Conservation (phyloP, 2,113 vertebrate genomes). For the Aythya baeri region DNA sequence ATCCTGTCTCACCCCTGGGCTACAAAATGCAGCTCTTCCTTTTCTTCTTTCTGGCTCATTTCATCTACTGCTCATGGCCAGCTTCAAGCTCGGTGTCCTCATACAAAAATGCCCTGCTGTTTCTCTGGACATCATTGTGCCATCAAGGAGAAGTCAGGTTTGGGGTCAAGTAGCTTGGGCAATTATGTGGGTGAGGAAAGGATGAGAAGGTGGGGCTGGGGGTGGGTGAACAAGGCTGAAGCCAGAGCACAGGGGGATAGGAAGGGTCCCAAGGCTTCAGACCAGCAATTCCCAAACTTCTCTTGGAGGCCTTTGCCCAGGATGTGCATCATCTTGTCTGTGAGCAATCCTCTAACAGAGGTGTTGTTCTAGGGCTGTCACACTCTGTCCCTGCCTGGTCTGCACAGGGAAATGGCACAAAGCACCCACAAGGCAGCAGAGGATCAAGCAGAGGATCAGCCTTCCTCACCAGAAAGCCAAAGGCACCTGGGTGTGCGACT, state of each 20-base stretch:
- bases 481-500: not conserved
- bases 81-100: not conserved
- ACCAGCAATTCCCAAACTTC: not conserved
- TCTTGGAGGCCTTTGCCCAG: not conserved
- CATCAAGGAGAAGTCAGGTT: not conserved
- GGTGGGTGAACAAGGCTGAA: not conserved
- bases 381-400: not conserved
- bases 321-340: not conserved
- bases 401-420: not conserved
- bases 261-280: not conserved
- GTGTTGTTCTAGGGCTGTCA: not conserved
- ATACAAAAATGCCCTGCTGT: not conserved
- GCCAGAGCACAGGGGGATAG: not conserved
- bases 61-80: too few relatives aligned
- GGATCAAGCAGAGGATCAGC: not conserved
- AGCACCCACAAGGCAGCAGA: not conserved
- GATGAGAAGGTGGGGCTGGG: not conserved
- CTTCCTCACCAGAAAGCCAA: not conserved
- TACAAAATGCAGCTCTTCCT: too few relatives aligned
- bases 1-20: too few relatives aligned
- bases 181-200: not conserved
- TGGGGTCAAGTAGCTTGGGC: not conserved
- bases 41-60: too few relatives aligned
- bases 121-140: not conserved
- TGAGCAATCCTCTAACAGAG: too few relatives aligned